These are phyloP conservation scores for Valencia hispanica DNA, from an alignment of 2,797 vertebrate species.

Conservation along the genomic window DNA sequence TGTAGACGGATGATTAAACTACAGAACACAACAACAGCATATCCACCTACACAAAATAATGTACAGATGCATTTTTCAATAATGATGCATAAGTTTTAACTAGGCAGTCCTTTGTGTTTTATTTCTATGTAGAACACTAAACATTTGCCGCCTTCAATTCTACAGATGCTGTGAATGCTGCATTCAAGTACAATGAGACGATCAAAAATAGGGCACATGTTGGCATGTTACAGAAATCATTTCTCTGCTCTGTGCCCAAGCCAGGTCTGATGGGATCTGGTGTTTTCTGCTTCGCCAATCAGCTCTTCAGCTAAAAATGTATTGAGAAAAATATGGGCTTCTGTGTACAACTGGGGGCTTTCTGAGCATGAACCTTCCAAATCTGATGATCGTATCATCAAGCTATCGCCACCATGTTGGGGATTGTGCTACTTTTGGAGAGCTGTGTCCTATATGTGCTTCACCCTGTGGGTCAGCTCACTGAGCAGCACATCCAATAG, in stretches of 20 bases:
- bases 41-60: background rate
- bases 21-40: background rate
- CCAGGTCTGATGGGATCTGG: constrained; percentile 57
- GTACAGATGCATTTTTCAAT: background rate
- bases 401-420: constrained; percentile 8
- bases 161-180: constrained; percentile 8
- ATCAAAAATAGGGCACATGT: constrained; percentile 63
- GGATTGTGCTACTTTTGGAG: constrained; percentile 44
- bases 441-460: constrained; percentile 44
- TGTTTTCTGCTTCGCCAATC: constrained; percentile 53
- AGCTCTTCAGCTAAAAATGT: constrained; percentile 61
- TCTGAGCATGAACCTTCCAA: constrained; percentile 33
- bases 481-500: constrained; percentile 7
- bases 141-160: background rate
- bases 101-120: background rate
- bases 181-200: constrained; percentile 39
- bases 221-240: constrained; percentile 27
- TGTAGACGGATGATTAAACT: background rate
- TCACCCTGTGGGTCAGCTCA: background rate
- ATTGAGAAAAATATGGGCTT: constrained; percentile 30
- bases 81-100: no score
- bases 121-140: background rate
- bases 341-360: constrained; percentile 45
- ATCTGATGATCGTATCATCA: constrained; percentile 30
- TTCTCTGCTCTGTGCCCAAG: constrained; percentile 33